phyloP scores from a whole-genome alignment of 2,113 vertebrate species.

The Tor tambroides region DNA sequence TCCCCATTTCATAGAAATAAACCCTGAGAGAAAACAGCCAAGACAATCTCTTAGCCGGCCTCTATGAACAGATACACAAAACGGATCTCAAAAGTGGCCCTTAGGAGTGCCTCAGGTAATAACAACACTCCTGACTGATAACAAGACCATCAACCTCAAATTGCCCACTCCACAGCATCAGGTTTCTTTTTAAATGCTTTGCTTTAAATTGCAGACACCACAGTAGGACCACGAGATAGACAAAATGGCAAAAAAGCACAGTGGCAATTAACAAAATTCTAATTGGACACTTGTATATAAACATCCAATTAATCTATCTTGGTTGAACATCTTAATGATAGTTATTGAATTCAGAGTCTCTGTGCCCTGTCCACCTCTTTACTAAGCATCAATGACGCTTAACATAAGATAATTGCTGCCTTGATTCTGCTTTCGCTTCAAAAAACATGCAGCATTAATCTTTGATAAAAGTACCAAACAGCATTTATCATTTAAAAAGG shows the following conservation, averaged over 20 bases:
- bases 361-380: neutral
- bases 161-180: constrained; percentile 18
- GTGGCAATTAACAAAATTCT: neutral
- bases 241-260: neutral
- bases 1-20: neutral
- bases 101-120: constrained; percentile 28
- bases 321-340: constrained; percentile 40
- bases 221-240: neutral
- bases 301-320: constrained; percentile 25
- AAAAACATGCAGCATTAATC: neutral
- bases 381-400: constrained; percentile 13
- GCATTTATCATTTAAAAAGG: neutral
- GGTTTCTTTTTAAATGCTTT: constrained; percentile 14
- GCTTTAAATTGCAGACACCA: neutral
- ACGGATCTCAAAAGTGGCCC: constrained; percentile 27
- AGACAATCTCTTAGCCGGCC: neutral
- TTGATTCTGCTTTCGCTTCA: neutral
- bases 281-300: constrained; percentile 33
- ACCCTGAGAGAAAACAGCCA: neutral
- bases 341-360: neutral
- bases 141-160: constrained; percentile 32
- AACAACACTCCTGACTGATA: neutral
- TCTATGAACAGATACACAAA: constrained; percentile 10
- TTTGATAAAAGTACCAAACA: neutral
- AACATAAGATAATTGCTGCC: constrained; percentile 8